Evolutionary conservation across 2,888 invertebrate species (phyloP).

Genomic region (Laothoe populi): DNA sequence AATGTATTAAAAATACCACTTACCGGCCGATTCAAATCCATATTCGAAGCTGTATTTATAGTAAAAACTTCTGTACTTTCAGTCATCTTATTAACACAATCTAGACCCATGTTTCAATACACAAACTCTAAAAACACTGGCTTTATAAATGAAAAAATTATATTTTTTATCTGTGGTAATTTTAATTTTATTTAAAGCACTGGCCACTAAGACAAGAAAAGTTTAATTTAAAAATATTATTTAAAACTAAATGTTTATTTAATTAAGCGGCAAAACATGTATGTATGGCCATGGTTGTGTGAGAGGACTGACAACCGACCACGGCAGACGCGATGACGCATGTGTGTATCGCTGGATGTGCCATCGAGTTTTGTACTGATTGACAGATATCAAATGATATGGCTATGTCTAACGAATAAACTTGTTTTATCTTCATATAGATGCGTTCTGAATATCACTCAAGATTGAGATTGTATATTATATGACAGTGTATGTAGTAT

Average conservation of each 20-base stretch:
- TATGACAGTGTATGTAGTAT: too few relatives aligned
- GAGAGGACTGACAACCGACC: conserved; percentile 38
- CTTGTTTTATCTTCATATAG: conserved; percentile 9
- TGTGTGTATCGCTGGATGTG: conserved; percentile 10
- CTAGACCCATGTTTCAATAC: conserved; percentile 58
- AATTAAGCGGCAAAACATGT: conserved; percentile 37
- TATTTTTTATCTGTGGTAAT: not conserved
- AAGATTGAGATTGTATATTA: too few relatives aligned
- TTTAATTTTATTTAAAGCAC: not conserved
- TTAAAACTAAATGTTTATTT: not conserved
- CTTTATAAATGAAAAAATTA: not conserved
- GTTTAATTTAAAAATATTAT: not conserved
- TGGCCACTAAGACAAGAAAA: not conserved
- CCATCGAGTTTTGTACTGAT: conserved; percentile 15
- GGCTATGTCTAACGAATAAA: not conserved
- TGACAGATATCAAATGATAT: not conserved
- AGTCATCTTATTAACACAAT: conserved; percentile 66
- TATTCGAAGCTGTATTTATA: conserved; percentile 59
- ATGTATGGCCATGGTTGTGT: conserved; percentile 37
- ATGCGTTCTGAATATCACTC: not conserved
- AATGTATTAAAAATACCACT: conserved; percentile 35
- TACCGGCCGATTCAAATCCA: conserved; percentile 61
- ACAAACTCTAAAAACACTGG: conserved; percentile 1
- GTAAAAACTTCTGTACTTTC: conserved; percentile 73
- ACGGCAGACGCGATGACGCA: conserved; percentile 29